Evolutionary conservation across 2,888 invertebrate genomes (phyloP).

Genomic region (Cheilosia soror): DNA sequence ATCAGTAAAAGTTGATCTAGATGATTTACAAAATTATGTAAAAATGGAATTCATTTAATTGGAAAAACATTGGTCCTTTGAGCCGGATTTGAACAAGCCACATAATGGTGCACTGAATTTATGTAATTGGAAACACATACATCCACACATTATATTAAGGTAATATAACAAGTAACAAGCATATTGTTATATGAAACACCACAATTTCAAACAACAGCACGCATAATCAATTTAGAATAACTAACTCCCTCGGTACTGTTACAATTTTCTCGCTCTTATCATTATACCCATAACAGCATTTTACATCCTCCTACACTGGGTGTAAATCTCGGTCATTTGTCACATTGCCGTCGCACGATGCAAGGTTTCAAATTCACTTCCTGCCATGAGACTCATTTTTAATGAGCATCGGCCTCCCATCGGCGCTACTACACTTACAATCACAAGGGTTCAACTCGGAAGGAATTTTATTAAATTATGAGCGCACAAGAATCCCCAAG

Average conservation of each 20-base stretch:
- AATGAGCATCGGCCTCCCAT: conserved; percentile 55
- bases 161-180: too few species aligned
- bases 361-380: conserved; percentile 52
- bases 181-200: neutral
- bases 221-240: neutral
- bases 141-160: too few species aligned
- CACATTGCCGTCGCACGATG: conserved; percentile 44
- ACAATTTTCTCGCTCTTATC: neutral
- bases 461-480: conserved; percentile 72
- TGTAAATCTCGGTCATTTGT: conserved; percentile 67
- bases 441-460: conserved; percentile 32
- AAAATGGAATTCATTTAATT: too few species aligned
- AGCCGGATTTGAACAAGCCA: too few species aligned
- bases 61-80: too few species aligned
- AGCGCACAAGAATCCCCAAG: conserved; percentile 60
- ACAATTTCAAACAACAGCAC: neutral
- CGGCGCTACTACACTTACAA: conserved; percentile 16
- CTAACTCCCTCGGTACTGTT: neutral
- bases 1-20: too few species aligned
- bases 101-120: too few species aligned
- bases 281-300: neutral
- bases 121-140: too few species aligned
- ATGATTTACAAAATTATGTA: too few species aligned
- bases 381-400: conserved; percentile 51
- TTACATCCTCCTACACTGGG: conserved; percentile 12